These are phyloP conservation scores for Pollenia griseotomentosa DNA, from an alignment of 2,888 invertebrate species.

Conservation along the genomic window DNA sequence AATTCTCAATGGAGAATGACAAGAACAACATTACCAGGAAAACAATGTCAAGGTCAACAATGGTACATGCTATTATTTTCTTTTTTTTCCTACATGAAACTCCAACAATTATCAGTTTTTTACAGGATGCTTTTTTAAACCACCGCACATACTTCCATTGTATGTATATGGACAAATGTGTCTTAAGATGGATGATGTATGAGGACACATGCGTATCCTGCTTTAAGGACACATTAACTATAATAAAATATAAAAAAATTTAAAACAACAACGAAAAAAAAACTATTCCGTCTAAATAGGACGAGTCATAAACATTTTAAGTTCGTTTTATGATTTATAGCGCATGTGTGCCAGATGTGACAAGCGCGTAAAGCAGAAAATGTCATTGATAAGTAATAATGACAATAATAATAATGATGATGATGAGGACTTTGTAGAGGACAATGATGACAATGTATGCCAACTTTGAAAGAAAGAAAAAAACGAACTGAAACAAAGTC, in stretches of 20 bases:
- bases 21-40: slow-evolving; percentile 50
- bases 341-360: slow-evolving; percentile 75
- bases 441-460: slow-evolving; percentile 55
- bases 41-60: slow-evolving; percentile 77
- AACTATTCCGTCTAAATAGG: slow-evolving; percentile 14
- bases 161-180: slow-evolving; percentile 19
- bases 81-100: neutral
- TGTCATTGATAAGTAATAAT: slow-evolving; percentile 62
- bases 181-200: slow-evolving; percentile 67
- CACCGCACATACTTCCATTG: slow-evolving; percentile 21
- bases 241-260: neutral
- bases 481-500: slow-evolving; percentile 22
- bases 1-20: slow-evolving; percentile 74
- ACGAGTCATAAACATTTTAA: slow-evolving; percentile 52
- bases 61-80: slow-evolving; percentile 53
- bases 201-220: slow-evolving; percentile 73
- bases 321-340: slow-evolving; percentile 71
- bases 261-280: slow-evolving; percentile 17
- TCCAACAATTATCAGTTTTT: slow-evolving; percentile 63
- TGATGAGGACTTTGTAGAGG: slow-evolving; percentile 7
- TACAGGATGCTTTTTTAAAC: slow-evolving; percentile 63
- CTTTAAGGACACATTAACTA: slow-evolving; percentile 56
- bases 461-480: slow-evolving; percentile 6
- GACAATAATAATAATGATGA: slow-evolving; percentile 33
- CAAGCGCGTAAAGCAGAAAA: slow-evolving; percentile 71